These are phyloP conservation scores for Ophiothrix spiculata DNA, from an alignment of 35 echinoderm and acorn worm species.

Conservation along the genomic window DNA sequence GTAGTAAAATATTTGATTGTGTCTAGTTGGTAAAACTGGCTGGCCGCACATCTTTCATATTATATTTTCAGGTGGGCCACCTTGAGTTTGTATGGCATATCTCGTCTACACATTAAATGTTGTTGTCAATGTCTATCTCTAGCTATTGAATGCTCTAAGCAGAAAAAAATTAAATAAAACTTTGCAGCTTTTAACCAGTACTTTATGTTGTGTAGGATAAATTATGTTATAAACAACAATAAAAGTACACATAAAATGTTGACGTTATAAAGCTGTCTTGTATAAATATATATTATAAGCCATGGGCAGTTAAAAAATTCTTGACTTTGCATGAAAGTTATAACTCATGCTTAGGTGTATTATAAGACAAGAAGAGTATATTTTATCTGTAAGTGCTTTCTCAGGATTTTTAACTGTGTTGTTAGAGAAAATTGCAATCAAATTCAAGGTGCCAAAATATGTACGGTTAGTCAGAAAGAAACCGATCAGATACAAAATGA, in stretches of 20 bases:
- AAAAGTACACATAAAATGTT: conserved; percentile 14
- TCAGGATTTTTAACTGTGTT: conserved; percentile 1
- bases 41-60: neutral
- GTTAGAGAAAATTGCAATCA: neutral
- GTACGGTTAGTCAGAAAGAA: neutral
- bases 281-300: conserved; percentile 1
- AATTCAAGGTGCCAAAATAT: neutral
- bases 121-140: conserved; percentile 7
- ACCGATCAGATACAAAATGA: neutral
- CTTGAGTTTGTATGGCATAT: conserved; percentile 38
- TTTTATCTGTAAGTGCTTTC: conserved; percentile 4
- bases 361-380: conserved; percentile 13
- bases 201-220: conserved; percentile 12
- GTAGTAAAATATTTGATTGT: conserved; percentile 26
- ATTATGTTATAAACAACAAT: neutral
- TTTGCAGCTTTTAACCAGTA: conserved; percentile 7
- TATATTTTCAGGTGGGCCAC: conserved; percentile 1
- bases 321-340: neutral
- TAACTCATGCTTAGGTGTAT: neutral
- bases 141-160: neutral
- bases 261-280: conserved; percentile 1
- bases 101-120: conserved; percentile 31
- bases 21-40: neutral
- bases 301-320: neutral
- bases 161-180: too few species aligned